These are phyloP conservation scores for Scleropages formosus DNA, from an alignment of 2,797 vertebrate genomes.

Conservation along the genomic window DNA sequence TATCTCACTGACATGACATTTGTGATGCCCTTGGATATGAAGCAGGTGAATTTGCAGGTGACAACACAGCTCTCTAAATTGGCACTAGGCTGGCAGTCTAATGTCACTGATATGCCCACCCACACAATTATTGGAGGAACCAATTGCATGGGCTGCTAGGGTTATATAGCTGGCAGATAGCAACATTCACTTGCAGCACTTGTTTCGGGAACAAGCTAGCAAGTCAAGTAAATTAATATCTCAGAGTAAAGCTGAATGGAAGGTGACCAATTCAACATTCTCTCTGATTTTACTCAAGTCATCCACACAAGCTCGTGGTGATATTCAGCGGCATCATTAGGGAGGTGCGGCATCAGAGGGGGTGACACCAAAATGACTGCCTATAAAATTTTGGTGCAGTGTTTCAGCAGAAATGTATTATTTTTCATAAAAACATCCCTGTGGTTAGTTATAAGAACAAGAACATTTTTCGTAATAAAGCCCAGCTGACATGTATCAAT, in stretches of 20 bases:
- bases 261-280: background rate
- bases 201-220: background rate
- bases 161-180: background rate
- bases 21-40: background rate
- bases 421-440: too few species aligned
- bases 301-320: too few species aligned
- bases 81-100: background rate
- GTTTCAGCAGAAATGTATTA: too few species aligned
- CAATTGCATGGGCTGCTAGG: background rate
- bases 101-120: background rate
- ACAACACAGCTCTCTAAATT: background rate
- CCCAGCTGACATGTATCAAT: too few species aligned
- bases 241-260: background rate
- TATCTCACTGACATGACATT: conserved; percentile 18
- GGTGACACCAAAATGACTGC: too few species aligned
- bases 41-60: background rate
- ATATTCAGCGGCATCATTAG: too few species aligned
- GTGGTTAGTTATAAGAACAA: too few species aligned
- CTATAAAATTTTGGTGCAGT: too few species aligned
- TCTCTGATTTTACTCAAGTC: too few species aligned
- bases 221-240: background rate
- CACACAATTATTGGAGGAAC: background rate
- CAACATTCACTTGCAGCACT: background rate
- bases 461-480: too few species aligned
- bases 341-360: too few species aligned